Evolutionary conservation across 2,797 vertebrate genomes (phyloP), one percentile per base, ranked within the genome.

Genomic region (Austrolebias charrua): DNA sequence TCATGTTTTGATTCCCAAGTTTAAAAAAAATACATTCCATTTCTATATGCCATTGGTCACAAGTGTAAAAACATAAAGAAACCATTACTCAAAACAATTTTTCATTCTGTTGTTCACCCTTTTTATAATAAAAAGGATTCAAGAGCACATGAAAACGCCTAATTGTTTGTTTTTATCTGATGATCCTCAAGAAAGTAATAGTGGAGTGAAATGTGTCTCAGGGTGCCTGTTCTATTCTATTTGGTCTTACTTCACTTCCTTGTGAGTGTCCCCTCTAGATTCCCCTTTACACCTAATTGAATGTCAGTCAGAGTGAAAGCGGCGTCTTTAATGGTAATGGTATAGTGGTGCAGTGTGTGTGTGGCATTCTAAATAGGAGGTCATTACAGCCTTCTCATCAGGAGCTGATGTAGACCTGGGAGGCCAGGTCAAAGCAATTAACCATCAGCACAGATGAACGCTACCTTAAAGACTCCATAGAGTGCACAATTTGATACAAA

Each of bases 391-490:
- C 54, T 50, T 73, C 52, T 76, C 74, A 84, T 78, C 35, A 47
- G 44, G 51, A 29, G 53, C 20, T 55, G 53, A 68, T 72, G 71
- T 70, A 69, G 66, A 76, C 68, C 63, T 53, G 70, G 69, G 74
- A 77, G 44, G 33, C 33, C 65, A 69, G 73, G 50, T 81, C 60
- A 84, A 82, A 76, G 73, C 60, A 73, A 82, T 85, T 81, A 71
- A 58, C 50, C 33, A 56, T 42, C 28, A 62, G 44, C 11, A 8
- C 16, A 19, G 15, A 63, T 52, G 52, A 46, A 44, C 20, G 6
- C 33, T 7, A 47, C 16, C 20, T 55, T 20, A 31, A 58, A 40
- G 12, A 60, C 50, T 1, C 44, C 15, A 44, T 42, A 45, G 9
- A n/a, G 19, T n/a, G 18, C 9, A 19, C 45, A 19, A 8, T 18